A percentile compares a stretch with the other conserved stretches of the same genome.
phyloP scores from a whole-genome alignment of 2,113 vertebrate species.

The Leptodactylus fuscus region DNA sequence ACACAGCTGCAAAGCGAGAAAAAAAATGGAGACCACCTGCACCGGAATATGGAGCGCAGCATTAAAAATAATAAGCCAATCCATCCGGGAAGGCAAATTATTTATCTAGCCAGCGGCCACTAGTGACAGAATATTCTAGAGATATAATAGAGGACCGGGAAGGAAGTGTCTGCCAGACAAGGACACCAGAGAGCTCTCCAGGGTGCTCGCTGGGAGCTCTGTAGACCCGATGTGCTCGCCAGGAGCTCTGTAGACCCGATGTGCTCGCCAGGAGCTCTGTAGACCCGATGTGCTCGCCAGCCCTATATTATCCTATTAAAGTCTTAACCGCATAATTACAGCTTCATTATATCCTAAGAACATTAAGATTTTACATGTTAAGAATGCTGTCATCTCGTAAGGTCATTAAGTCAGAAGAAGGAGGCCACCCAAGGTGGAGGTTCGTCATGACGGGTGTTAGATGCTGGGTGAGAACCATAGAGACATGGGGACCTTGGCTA shows the following conservation, averaged over 20 bases:
- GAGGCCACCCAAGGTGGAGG: conserved; percentile 39
- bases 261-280: background rate
- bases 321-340: conserved; percentile 42
- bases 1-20: background rate
- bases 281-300: conserved; percentile 13
- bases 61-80: background rate
- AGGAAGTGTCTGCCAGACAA: conserved; percentile 22
- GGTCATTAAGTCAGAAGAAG: background rate
- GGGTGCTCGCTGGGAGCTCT: too few relatives aligned
- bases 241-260: too few relatives aligned
- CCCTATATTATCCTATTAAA: conserved; percentile 29
- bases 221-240: too few relatives aligned
- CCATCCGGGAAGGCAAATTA: background rate
- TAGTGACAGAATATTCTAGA: conserved; percentile 4
- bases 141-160: conserved; percentile 22
- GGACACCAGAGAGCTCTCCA: conserved; percentile 1
- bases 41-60: background rate
- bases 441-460: too few relatives aligned
- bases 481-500: too few relatives aligned
- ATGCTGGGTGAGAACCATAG: too few relatives aligned
- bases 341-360: conserved; percentile 45
- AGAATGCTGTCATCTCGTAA: conserved; percentile 9
- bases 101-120: background rate
- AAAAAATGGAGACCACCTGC: conserved; percentile 15
- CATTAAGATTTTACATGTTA: conserved; percentile 1